Percentiles rank a stretch among this genome's conserved stretches.
These are phyloP conservation scores for Rhagophthalmus giganteus DNA, from an alignment of 2,888 invertebrate genomes.

Conservation along the genomic window DNA sequence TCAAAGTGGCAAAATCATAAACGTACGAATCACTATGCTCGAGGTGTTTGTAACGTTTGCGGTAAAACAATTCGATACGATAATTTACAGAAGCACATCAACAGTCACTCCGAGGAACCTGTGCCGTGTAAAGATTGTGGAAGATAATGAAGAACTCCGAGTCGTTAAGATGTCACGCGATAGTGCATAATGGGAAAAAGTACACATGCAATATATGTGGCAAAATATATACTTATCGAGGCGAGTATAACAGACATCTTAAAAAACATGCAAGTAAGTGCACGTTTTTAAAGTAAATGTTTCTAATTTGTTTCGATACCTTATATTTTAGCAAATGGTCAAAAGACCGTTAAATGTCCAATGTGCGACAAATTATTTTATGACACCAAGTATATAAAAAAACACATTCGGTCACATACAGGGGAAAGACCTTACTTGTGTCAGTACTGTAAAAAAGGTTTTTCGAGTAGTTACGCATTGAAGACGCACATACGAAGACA, in stretches of 20 bases:
- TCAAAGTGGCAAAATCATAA: constrained; percentile 10
- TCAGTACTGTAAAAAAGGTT: constrained; percentile 22
- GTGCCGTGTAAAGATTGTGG: constrained; percentile 37
- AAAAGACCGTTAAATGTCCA: constrained; percentile 13
- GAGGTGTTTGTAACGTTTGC: constrained; percentile 47
- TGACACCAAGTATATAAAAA: constrained; percentile 10
- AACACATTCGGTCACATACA: constrained; percentile 25
- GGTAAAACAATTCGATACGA: constrained; percentile 43
- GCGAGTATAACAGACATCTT: constrained; percentile 15
- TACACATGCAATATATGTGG: constrained; percentile 46
- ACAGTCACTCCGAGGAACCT: constrained; percentile 42
- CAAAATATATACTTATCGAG: constrained; percentile 42
- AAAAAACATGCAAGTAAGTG: constrained; percentile 23
- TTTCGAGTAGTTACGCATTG: constrained; percentile 19
- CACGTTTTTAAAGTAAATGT: not conserved
- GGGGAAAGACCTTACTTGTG: constrained; percentile 23
- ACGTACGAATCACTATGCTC: constrained; percentile 18
- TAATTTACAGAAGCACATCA: constrained; percentile 43
- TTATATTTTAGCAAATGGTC: constrained; percentile 1
- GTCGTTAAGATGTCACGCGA: constrained; percentile 43
- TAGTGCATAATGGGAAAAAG: constrained; percentile 40
- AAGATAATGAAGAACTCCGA: constrained; percentile 34
- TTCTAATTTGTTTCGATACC: not conserved
- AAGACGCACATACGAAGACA: constrained; percentile 24
- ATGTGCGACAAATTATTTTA: constrained; percentile 19